Evolutionary conservation across 2,888 invertebrate genomes (phyloP).

Genomic region (Coronaproctus castanopsis): DNA sequence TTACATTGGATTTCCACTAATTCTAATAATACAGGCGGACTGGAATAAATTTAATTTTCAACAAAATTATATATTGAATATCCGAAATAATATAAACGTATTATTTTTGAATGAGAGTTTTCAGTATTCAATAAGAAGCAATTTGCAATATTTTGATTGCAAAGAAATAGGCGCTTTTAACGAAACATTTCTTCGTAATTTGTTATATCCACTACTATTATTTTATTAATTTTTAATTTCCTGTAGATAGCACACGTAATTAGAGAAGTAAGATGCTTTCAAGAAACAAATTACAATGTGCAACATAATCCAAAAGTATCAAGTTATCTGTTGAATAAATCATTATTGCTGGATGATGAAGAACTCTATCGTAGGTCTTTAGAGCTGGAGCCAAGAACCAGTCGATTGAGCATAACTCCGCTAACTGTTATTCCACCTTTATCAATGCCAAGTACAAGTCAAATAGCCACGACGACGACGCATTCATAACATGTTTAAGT

Average conservation of each 20-base stretch:
- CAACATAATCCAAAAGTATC: constrained; percentile 62
- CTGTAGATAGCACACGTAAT: constrained; percentile 78
- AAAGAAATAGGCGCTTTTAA: too few relatives aligned
- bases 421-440: constrained; percentile 18
- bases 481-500: constrained; percentile 1
- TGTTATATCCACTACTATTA: too few relatives aligned
- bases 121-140: too few relatives aligned
- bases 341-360: constrained; percentile 53
- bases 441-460: background rate
- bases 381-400: constrained; percentile 61
- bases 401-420: constrained; percentile 32
- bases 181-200: too few relatives aligned
- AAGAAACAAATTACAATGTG: constrained; percentile 79
- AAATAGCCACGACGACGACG: constrained; percentile 1
- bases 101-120: too few relatives aligned
- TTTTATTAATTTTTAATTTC: too few relatives aligned
- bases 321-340: constrained; percentile 55
- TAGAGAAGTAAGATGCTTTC: constrained; percentile 72
- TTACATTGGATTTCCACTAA: too few relatives aligned
- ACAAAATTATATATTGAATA: too few relatives aligned
- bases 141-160: too few relatives aligned
- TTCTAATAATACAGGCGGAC: too few relatives aligned
- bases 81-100: too few relatives aligned
- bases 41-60: too few relatives aligned
- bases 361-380: constrained; percentile 64